Percentiles rank a stretch among this genome's conserved stretches.
Evolutionary conservation across 1,140 invertebrate genomes (phyloP).

Genomic region (Drosophila simulans): DNA sequence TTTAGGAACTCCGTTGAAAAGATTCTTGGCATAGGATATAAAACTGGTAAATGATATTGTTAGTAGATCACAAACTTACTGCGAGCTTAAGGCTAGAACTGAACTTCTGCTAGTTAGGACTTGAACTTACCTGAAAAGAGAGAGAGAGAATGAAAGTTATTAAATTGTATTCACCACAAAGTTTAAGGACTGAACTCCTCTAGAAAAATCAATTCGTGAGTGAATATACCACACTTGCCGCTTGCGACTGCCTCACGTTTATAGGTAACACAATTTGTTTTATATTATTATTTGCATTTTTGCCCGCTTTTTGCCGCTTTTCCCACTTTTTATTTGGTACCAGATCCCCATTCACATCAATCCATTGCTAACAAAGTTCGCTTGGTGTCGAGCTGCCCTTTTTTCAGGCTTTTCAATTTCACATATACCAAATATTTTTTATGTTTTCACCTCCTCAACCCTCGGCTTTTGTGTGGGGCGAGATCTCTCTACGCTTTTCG

Average conservation of each 20-base stretch:
- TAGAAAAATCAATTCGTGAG: slow-evolving; percentile 24
- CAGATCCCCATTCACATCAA: slow-evolving; percentile 62
- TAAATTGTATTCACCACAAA: neutral
- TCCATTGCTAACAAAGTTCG: slow-evolving; percentile 63
- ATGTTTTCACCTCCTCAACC: slow-evolving; percentile 49
- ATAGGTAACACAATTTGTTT: slow-evolving; percentile 77
- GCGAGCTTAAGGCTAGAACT: slow-evolving; percentile 54
- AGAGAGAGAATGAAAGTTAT: slow-evolving; percentile 3
- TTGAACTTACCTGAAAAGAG: slow-evolving; percentile 60
- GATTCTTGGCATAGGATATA: slow-evolving; percentile 1
- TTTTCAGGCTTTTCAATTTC: slow-evolving; percentile 81
- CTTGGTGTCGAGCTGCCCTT: slow-evolving; percentile 64
- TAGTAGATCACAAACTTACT: slow-evolving; percentile 69
- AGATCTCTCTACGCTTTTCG: slow-evolving; percentile 22
- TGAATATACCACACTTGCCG: neutral
- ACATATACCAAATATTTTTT: slow-evolving; percentile 80
- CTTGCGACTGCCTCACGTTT: slow-evolving; percentile 69
- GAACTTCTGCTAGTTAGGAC: slow-evolving; percentile 7
- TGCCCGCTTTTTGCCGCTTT: slow-evolving; percentile 13
- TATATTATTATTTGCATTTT: slow-evolving; percentile 72
- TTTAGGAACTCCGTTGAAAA: slow-evolving; percentile 10
- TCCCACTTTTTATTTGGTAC: slow-evolving; percentile 17
- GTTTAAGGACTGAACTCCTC: neutral
- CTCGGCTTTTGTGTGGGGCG: neutral
- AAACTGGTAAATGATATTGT: slow-evolving; percentile 15